Percentiles rank a stretch among this genome's conserved stretches.
Evolutionary conservation across 2,797 vertebrate genomes (phyloP).

Genomic region (Dendrocincla fuliginosa): DNA sequence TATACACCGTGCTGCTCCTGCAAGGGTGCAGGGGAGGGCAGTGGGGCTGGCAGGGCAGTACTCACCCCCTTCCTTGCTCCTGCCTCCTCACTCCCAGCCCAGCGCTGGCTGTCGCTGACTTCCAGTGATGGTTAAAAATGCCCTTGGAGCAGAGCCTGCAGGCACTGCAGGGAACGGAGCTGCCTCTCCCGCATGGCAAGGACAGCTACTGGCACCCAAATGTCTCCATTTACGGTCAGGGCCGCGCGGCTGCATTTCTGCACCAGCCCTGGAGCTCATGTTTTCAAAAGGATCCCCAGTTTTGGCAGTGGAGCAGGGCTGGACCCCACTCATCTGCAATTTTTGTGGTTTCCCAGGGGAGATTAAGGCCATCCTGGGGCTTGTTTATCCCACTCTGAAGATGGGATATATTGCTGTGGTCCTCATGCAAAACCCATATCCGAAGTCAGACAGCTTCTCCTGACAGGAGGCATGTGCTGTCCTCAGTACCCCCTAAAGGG

Average conservation of each 20-base stretch:
- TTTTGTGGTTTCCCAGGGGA: not conserved
- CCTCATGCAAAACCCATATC: not conserved
- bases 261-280: not conserved
- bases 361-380: not conserved
- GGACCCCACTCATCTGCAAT: not conserved
- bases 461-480: rapidly evolving
- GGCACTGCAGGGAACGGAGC: not conserved
- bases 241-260: not conserved
- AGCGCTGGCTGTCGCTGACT: not conserved
- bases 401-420: not conserved
- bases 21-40: not conserved
- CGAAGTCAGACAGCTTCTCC: not conserved
- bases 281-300: not conserved
- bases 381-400: not conserved
- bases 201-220: conserved; percentile 16
- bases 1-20: not conserved
- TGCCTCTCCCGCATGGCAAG: not conserved
- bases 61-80: not conserved
- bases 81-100: not conserved
- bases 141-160: conserved; percentile 30
- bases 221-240: conserved; percentile 59
- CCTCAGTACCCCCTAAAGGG: not conserved
- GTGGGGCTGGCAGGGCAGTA: rapidly evolving
- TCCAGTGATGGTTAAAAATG: not conserved
- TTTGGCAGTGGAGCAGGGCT: not conserved